Percentiles rank a stretch among this genome's conserved stretches.
phyloP scores from a whole-genome alignment of 2,888 invertebrate species.

The Dolichomitus sp. region DNA sequence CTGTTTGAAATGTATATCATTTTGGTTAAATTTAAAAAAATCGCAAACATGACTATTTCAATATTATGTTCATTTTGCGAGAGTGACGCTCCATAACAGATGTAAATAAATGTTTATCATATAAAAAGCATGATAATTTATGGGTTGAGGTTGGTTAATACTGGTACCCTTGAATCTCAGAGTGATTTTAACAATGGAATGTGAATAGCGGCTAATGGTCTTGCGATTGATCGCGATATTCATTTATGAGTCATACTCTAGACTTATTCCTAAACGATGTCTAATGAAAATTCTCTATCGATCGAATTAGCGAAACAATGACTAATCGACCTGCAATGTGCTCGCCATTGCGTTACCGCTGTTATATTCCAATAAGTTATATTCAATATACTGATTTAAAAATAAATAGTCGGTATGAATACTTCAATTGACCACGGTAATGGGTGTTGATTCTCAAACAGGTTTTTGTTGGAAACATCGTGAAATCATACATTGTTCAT shows the following conservation, averaged over 20 bases:
- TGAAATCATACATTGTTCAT: not conserved
- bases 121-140: slow-evolving; percentile 41
- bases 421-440: slow-evolving; percentile 1
- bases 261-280: slow-evolving; percentile 32
- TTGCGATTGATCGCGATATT: slow-evolving; percentile 30
- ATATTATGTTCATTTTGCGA: not conserved
- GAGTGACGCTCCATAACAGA: not conserved
- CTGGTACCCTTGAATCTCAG: slow-evolving; percentile 10
- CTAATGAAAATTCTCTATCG: slow-evolving; percentile 19
- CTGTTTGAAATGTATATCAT: no score
- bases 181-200: slow-evolving; percentile 62
- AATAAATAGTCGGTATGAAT: slow-evolving; percentile 16
- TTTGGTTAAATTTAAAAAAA: not conserved
- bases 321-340: not conserved
- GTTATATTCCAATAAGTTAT: slow-evolving; percentile 3
- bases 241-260: slow-evolving; percentile 32
- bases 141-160: slow-evolving; percentile 22
- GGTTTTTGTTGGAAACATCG: slow-evolving; percentile 25
- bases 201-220: slow-evolving; percentile 57
- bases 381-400: slow-evolving; percentile 1
- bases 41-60: not conserved
- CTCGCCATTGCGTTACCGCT: not conserved
- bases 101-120: slow-evolving; percentile 18
- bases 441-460: slow-evolving; percentile 33
- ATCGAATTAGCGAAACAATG: slow-evolving; percentile 17